Evolutionary conservation across 2,113 vertebrate species (phyloP), one percentile per base, ranked within the genome.

Genomic region (Dinomys branickii): DNA sequence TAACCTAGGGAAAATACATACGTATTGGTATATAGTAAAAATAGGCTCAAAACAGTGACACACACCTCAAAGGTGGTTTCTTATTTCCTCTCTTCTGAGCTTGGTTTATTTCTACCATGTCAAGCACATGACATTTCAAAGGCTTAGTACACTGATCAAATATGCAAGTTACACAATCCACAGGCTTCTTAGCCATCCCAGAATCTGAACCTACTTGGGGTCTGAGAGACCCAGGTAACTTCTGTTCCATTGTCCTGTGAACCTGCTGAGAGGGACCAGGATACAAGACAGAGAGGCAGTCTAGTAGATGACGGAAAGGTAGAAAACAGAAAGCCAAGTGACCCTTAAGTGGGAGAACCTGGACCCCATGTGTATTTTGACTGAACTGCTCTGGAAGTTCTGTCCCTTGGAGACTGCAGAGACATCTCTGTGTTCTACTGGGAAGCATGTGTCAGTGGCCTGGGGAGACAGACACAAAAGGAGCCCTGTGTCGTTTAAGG

Each of bases 41-140:
- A 35, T 65, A 90, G 83, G 13, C 30, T 61, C 47, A 3, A 52
- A 85, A 56, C 35, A 22, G 41, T 7, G 28, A 59, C 5, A 0
- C n/a, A 6, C 4, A 7, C 30, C 8, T 41, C 16, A 0, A 1
- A 77, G 17, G 47, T 14, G 2, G 35, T 13, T 10, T 24, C 38
- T 44, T 44, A 52, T 84, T 56, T 50, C 56, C 84, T 88, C 22
- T 1, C 38, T 69, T 69, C 63, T 73, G 84, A 93, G 59, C 44
- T 71, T 80, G 28, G 78, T 38, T 81, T 54, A 59, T 52, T 67
- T 91, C 47, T 24, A 67, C 24, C 47, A 35, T 4, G 9, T n/a
- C 58, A 77, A 95, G 65, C 24, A 65, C 44, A 65, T 73, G 44
- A 56, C 19, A 50, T 75, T 65, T 47, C 41, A 81, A 81, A 90